Base-by-base conservation (phyloP, 30 jellyfish, hydroid and myxozoan species). In the Mastigias papua region DNA sequence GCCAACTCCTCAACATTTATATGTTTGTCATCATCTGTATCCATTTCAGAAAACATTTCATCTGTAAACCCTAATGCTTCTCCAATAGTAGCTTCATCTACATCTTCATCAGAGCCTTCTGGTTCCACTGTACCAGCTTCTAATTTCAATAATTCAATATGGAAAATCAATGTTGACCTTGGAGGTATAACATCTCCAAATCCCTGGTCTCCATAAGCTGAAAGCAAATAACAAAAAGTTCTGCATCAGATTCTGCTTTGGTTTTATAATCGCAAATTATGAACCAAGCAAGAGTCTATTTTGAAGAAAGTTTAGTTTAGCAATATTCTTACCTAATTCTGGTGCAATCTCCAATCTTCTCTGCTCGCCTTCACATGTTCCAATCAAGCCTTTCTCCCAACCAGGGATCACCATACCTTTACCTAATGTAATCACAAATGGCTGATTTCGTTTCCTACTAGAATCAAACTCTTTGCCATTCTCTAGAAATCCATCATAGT, bases 341-440 rank as follows among this genome's bases (percentile, higher is more conserved):
- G 98, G 97, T 11, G 98, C 97, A 35, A 88, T 83, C 3, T 93
- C 92, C 30, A 93, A 78, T 51, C 49, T 82, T 57, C 98, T 71
- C 58, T 93, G 84, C 83, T 93, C 98, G 13, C 98, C 98, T n/a
- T 82, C 96, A 63, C 98, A 93, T 96, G 90, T 93, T 28, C 96
- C 96, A 28, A 86, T 93, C 31, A 93, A 65, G 28, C 97, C 97
- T 73, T 89, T 69, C 57, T 93, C 98, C 98, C 98, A 93, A n/a
- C 98, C 97, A 19, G 90, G 97, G 69, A 93, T 93, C n/a, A 93
- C 98, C 90, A 65, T 75, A 1, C 96, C 97, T 29, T 64, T 67
- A 30, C 98, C 98, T 23, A 93, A 87, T 4, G 82, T 70, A 69
- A 93, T 89, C 11, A 51, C 93, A 82, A 93, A 89, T n/a, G 98